Base-by-base conservation (phyloP, 1,140 invertebrate species). In the Chrysopa pallens region DNA sequence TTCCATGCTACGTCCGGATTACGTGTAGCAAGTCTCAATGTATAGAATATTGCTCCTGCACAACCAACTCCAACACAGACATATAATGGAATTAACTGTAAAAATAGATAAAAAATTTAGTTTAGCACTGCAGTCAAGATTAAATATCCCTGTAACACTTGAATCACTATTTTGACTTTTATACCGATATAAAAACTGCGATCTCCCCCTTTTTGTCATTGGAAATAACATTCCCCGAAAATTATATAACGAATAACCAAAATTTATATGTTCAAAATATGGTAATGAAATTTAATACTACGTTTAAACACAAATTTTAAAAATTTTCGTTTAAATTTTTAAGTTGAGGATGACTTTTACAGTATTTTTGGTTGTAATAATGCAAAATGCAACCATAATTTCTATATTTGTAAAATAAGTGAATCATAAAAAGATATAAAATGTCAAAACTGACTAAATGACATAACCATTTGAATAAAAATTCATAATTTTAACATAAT, bases 1-100 rank as follows among this genome's bases (percentile, higher is more conserved):
- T 70, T 71, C 84, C 84, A 89, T 38, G 78, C 66, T 9, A 89
- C 84, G 54, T 89, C 85, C 33, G 86, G 85, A 52, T 72, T 82
- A 40, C 67, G 68, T 0, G 65, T 50, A n/a, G 84, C 84, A 29
- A 87, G 60, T 39, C 85, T 70, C 1, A 68, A 23, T 0, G 73
- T 60, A 53, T 88, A 89, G 33, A 65, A 67, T 0, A 62, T 45
- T 1, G 82, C 72, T 6, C 69, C 71, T 1, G 58, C 42, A 38
- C 64, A 68, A 41, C 84, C 84, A 33, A 68, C 49, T 4, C 63
- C 76, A 39, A 80, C 64, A 52, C 77, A 81, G n/a, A 76, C 68
- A 54, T 77, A 86, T 40, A 89, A 57, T 0, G 84, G 85, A 48
- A 88, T 74, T 42, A 90, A 62, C 83, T 87, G 54, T 4, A 61